Percentiles rank a stretch among this genome's conserved stretches.
Evolutionary conservation across 2,888 invertebrate genomes (phyloP).

Genomic region (Melieria crassipennis): DNA sequence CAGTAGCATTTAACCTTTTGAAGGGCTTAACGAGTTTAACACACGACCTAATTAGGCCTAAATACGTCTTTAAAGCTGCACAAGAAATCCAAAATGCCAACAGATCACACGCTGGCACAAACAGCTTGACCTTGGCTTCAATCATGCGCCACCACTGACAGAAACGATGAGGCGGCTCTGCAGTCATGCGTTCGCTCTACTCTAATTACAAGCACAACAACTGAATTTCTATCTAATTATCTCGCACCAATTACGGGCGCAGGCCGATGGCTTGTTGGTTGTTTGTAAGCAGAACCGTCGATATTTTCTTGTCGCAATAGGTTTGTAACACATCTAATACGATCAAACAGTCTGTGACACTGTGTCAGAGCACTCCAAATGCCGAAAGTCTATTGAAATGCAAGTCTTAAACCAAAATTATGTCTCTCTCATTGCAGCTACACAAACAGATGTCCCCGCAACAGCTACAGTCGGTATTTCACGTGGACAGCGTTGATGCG

Average conservation of each 20-base stretch:
- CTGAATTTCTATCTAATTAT: neutral
- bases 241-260: neutral
- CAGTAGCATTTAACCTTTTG: neutral
- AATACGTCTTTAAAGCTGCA: neutral
- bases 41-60: neutral
- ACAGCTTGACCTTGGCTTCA: slow-evolving; percentile 10
- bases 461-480: slow-evolving; percentile 84
- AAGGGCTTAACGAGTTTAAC: neutral
- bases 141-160: neutral
- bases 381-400: too few species aligned
- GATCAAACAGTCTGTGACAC: too few species aligned
- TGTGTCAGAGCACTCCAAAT: too few species aligned
- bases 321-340: too few species aligned
- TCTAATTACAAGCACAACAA: neutral
- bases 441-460: slow-evolving; percentile 89
- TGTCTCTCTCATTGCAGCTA: slow-evolving; percentile 57
- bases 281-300: too few species aligned
- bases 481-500: slow-evolving; percentile 79
- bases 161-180: too few species aligned
- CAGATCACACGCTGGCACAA: neutral
- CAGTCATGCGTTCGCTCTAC: neutral
- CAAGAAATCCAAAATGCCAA: neutral
- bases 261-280: too few species aligned
- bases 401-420: too few species aligned
- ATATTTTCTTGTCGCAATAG: too few species aligned